Conservation (phyloP, 2,797 vertebrate genomes). For the Rhinogobio ventralis region DNA sequence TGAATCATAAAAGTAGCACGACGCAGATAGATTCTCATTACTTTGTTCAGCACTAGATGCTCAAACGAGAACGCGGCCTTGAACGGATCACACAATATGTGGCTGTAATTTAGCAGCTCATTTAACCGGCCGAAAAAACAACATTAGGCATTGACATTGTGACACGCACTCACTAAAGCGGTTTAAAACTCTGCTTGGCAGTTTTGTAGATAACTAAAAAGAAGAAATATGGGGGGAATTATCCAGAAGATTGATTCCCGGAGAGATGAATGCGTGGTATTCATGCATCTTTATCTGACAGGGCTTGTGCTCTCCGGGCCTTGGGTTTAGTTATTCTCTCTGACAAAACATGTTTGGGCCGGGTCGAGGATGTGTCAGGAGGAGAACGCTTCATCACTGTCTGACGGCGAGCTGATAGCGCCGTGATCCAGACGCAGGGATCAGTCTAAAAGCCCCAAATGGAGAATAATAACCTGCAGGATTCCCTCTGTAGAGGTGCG, state of each 20-base stretch:
- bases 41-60: conserved; percentile 44
- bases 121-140: conserved; percentile 74
- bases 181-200: conserved; percentile 76
- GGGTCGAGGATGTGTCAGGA: conserved; percentile 24
- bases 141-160: conserved; percentile 75
- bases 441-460: conserved; percentile 33
- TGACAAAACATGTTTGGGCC: conserved; percentile 47
- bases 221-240: conserved; percentile 80
- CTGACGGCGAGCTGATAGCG: conserved; percentile 45
- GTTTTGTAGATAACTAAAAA: conserved; percentile 76
- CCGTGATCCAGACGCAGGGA: conserved; percentile 26
- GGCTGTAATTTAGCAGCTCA: conserved; percentile 80
- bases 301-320: conserved; percentile 64
- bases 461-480: conserved; percentile 37
- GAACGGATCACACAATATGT: conserved; percentile 66
- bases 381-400: conserved; percentile 51
- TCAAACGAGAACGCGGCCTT: conserved; percentile 22
- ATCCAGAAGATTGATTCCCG: conserved; percentile 79
- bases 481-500: conserved; percentile 2
- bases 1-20: conserved; percentile 33
- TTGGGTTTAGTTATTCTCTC: conserved; percentile 72
- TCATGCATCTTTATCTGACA: conserved; percentile 75
- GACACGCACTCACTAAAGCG: conserved; percentile 75
- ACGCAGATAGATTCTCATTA: conserved; percentile 41
- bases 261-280: conserved; percentile 75